These are phyloP conservation scores for Poeciliopsis infans DNA, from an alignment of 2,797 vertebrate species.

Conservation along the genomic window DNA sequence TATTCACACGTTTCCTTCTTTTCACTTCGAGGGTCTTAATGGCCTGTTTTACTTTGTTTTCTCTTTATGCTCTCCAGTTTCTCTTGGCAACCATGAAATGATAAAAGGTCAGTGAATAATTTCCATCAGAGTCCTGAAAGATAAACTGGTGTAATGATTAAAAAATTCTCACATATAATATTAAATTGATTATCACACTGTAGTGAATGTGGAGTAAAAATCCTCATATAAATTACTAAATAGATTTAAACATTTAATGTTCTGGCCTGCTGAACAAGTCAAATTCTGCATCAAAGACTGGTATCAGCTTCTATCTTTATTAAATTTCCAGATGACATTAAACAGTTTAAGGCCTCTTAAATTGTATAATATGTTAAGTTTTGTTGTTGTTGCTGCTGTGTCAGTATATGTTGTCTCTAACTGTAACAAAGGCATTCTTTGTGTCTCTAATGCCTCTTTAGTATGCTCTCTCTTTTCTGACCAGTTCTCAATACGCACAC, in stretches of 20 bases:
- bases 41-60: not conserved
- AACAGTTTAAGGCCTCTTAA: constrained; percentile 40
- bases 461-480: constrained; percentile 36
- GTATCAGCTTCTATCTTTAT: constrained; percentile 8
- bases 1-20: not conserved
- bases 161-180: not conserved
- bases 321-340: constrained; percentile 19
- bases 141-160: not conserved
- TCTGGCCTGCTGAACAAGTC: not conserved
- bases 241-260: not conserved
- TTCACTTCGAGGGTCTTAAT: not conserved
- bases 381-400: constrained; percentile 48
- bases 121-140: not conserved
- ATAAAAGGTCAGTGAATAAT: not conserved
- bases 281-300: constrained; percentile 2
- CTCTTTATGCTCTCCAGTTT: not conserved
- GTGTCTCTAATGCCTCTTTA: constrained; percentile 56
- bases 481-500: constrained; percentile 25
- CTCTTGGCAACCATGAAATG: not conserved
- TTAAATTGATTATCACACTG: not conserved
- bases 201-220: not conserved
- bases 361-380: constrained; percentile 16
- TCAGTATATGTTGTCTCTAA: constrained; percentile 35
- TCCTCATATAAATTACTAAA: not conserved
- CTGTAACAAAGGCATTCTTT: constrained; percentile 69